A percentile compares a stretch with the other conserved stretches of the same genome.
Evolutionary conservation across 1,140 invertebrate species (phyloP).

Genomic region (Zaprionus gabonicus): DNA sequence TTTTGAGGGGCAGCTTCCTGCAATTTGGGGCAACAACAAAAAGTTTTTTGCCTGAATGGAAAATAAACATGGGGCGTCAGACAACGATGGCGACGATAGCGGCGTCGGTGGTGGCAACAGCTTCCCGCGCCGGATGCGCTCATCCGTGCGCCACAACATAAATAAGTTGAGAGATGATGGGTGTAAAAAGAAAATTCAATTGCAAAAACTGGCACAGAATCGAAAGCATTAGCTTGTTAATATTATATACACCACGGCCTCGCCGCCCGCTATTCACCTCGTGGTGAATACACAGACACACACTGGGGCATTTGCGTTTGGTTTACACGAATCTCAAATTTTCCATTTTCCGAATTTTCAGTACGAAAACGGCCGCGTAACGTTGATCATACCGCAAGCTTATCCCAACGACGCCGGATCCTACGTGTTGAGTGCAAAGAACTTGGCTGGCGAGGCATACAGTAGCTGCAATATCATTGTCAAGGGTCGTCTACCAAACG

Average conservation of each 20-base stretch:
- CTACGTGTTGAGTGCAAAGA: slow-evolving; percentile 88
- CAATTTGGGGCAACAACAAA: slow-evolving; percentile 65
- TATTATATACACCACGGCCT: slow-evolving; percentile 16
- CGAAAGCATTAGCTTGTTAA: slow-evolving; percentile 5
- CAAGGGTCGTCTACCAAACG: slow-evolving; percentile 88
- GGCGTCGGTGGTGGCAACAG: neutral
- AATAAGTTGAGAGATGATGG: slow-evolving; percentile 70
- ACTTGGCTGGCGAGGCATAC: slow-evolving; percentile 87
- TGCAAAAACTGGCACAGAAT: slow-evolving; percentile 61
- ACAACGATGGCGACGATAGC: slow-evolving; percentile 14
- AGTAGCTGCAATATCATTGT: slow-evolving; percentile 89
- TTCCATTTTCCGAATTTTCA: slow-evolving; percentile 76
- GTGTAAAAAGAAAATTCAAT: slow-evolving; percentile 82
- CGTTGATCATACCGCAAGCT: slow-evolving; percentile 89
- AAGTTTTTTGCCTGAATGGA: slow-evolving; percentile 29
- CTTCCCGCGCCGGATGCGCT: slow-evolving; percentile 38
- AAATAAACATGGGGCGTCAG: slow-evolving; percentile 60
- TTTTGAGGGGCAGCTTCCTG: neutral
- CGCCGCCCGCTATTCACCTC: slow-evolving; percentile 48
- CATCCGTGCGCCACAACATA: slow-evolving; percentile 68
- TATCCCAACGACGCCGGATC: slow-evolving; percentile 90
- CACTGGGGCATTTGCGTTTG: slow-evolving; percentile 1
- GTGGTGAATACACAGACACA: slow-evolving; percentile 47
- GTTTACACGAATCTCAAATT: slow-evolving; percentile 15
- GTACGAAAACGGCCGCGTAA: slow-evolving; percentile 87